Evolutionary conservation across 2,888 invertebrate genomes (phyloP).

Genomic region (Dicycla oo): DNA sequence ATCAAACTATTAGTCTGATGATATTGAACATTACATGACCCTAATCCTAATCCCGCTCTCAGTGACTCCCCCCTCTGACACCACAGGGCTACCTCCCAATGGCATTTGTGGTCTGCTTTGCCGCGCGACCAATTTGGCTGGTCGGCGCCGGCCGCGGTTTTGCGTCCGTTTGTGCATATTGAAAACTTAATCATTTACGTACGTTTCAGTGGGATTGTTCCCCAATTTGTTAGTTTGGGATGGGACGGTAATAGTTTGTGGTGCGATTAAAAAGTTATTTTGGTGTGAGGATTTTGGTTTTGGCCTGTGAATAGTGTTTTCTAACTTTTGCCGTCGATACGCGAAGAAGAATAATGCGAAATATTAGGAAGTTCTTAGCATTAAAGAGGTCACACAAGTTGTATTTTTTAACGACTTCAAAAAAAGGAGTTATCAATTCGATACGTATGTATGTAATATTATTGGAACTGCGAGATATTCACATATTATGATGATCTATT

Average conservation of each 20-base stretch:
- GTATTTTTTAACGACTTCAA: too few species aligned
- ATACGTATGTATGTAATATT: too few species aligned
- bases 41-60: slow-evolving; percentile 24
- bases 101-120: slow-evolving; percentile 62
- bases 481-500: too few species aligned
- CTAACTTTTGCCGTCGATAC: too few species aligned
- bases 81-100: slow-evolving; percentile 60
- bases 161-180: slow-evolving; percentile 60
- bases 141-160: slow-evolving; percentile 55
- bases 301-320: too few species aligned
- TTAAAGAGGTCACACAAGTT: too few species aligned
- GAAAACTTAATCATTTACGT: slow-evolving; percentile 69
- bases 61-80: slow-evolving; percentile 38
- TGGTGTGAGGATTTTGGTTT: neutral
- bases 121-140: slow-evolving; percentile 65
- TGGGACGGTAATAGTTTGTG: slow-evolving; percentile 32
- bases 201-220: slow-evolving; percentile 40
- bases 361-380: too few species aligned
- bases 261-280: slow-evolving; percentile 47
- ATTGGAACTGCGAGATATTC: too few species aligned
- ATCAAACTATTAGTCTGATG: neutral
- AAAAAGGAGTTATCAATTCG: too few species aligned
- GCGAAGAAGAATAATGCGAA: too few species aligned
- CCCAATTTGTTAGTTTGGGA: slow-evolving; percentile 52
- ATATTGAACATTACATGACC: neutral